Percentiles rank a stretch among this genome's conserved stretches.
phyloP scores from a whole-genome alignment of 2,888 invertebrate genomes.

The Tyria jacobaeae region DNA sequence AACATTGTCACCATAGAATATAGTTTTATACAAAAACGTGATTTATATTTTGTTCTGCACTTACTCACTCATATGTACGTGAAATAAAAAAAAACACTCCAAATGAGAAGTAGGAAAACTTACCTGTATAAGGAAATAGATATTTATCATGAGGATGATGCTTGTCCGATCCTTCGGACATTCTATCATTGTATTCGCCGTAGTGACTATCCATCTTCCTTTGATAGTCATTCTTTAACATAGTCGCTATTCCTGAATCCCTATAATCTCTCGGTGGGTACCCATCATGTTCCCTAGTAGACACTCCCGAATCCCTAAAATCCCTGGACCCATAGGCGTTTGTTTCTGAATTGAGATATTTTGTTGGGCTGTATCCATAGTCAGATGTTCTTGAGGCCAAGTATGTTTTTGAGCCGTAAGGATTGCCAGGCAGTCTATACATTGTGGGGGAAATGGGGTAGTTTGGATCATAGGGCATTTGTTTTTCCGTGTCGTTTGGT shows the following conservation, averaged over 20 bases:
- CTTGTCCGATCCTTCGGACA: slow-evolving; percentile 91
- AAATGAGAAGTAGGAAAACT: slow-evolving; percentile 3
- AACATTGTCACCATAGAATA: too few relatives aligned
- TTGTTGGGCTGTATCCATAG: slow-evolving; percentile 82
- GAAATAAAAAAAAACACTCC: background rate
- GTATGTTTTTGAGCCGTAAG: slow-evolving; percentile 83
- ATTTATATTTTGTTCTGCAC: too few relatives aligned
- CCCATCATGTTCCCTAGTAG: slow-evolving; percentile 77
- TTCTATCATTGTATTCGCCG: slow-evolving; percentile 85
- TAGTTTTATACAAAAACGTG: too few relatives aligned
- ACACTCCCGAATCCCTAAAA: slow-evolving; percentile 72
- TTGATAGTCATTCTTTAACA: slow-evolving; percentile 85
- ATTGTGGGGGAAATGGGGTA: slow-evolving; percentile 83
- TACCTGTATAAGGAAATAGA: slow-evolving; percentile 93
- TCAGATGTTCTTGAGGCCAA: slow-evolving; percentile 78
- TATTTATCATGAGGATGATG: slow-evolving; percentile 92
- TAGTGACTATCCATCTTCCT: slow-evolving; percentile 81
- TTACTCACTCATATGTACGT: too few relatives aligned
- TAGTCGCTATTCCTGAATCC: slow-evolving; percentile 82
- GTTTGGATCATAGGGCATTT: slow-evolving; percentile 80
- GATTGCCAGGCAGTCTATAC: slow-evolving; percentile 80
- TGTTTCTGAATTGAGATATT: slow-evolving; percentile 73
- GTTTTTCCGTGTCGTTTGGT: slow-evolving; percentile 77
- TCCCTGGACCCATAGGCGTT: slow-evolving; percentile 78
- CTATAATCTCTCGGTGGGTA: slow-evolving; percentile 79